These are phyloP conservation scores for Forbesichthys papilliferus DNA, from an alignment of 2,113 vertebrate species.

Conservation along the genomic window DNA sequence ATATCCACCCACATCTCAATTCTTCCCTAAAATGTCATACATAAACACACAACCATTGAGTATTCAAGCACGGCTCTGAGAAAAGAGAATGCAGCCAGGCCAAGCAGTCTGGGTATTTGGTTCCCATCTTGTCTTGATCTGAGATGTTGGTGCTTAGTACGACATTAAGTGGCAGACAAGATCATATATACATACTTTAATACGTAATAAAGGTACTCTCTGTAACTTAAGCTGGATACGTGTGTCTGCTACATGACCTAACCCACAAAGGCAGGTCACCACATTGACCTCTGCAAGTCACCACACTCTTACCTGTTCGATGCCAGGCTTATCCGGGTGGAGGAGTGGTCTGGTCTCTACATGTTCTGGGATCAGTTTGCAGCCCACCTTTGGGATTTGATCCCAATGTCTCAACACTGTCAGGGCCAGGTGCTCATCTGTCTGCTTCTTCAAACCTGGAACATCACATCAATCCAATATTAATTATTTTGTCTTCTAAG, in stretches of 20 bases:
- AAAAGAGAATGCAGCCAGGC: background rate
- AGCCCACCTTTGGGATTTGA: slow-evolving; percentile 85
- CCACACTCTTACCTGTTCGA: slow-evolving; percentile 84
- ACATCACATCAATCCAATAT: background rate
- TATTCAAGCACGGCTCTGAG: background rate
- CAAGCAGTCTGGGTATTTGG: too few species aligned
- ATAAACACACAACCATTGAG: background rate
- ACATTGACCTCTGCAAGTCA: too few species aligned
- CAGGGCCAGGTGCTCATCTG: slow-evolving; percentile 91
- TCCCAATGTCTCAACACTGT: slow-evolving; percentile 89
- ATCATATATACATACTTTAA: too few species aligned
- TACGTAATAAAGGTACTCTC: too few species aligned
- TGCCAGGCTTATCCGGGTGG: slow-evolving; percentile 93
- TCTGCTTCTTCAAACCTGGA: slow-evolving; percentile 90
- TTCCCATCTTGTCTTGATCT: too few species aligned
- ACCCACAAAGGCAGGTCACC: too few species aligned
- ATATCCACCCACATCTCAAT: slow-evolving; percentile 99
- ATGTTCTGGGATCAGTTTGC: slow-evolving; percentile 88
- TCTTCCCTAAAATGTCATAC: slow-evolving; percentile 79
- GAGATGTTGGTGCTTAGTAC: too few species aligned
- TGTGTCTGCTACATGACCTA: too few species aligned
- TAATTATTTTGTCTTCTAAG: background rate
- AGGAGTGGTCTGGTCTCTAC: slow-evolving; percentile 92
- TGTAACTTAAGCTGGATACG: too few species aligned
- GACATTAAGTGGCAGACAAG: too few species aligned